A percentile compares a stretch with the other conserved stretches of the same genome.
These are phyloP conservation scores for Dusona sp. DNA, from an alignment of 2,888 invertebrate genomes.

Conservation along the genomic window DNA sequence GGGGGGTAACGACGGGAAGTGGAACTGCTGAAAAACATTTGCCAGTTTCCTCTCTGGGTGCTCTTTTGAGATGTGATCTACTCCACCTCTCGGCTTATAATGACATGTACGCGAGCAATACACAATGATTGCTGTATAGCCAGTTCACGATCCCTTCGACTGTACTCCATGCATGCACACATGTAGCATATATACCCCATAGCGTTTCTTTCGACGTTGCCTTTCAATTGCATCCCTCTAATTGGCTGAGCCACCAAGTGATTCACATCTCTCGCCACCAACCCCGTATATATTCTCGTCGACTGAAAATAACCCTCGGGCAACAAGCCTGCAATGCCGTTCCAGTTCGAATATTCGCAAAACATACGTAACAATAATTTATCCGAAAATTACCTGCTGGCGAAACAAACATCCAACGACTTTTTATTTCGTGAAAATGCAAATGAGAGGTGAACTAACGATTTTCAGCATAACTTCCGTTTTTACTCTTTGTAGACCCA, in stretches of 20 bases:
- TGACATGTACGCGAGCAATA: slow-evolving; percentile 54
- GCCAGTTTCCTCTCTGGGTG: slow-evolving; percentile 46
- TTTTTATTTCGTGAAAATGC: slow-evolving; percentile 16
- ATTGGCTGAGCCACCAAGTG: slow-evolving; percentile 44
- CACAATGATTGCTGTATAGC: slow-evolving; percentile 42
- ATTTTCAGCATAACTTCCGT: not conserved
- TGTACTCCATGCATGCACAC: slow-evolving; percentile 9
- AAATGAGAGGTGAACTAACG: slow-evolving; percentile 7
- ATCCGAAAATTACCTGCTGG: slow-evolving; percentile 11
- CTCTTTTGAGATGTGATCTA: slow-evolving; percentile 58
- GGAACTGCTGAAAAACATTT: slow-evolving; percentile 57
- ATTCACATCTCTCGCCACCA: slow-evolving; percentile 19
- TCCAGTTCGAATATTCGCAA: not conserved
- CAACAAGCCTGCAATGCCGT: slow-evolving; percentile 5
- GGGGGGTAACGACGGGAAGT: slow-evolving; percentile 42
- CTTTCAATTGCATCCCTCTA: slow-evolving; percentile 58
- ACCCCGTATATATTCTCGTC: slow-evolving; percentile 11
- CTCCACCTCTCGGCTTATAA: slow-evolving; percentile 57
- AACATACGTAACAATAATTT: slow-evolving; percentile 24
- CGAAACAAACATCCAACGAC: slow-evolving; percentile 15
- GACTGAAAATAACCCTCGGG: slow-evolving; percentile 34
- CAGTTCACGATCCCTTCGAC: slow-evolving; percentile 35
- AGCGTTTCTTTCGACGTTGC: slow-evolving; percentile 57
- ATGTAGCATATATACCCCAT: slow-evolving; percentile 30
- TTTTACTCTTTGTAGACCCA: not conserved